Conservation (phyloP, 2,113 vertebrate species). For the Phrynocephalus versicolor region DNA sequence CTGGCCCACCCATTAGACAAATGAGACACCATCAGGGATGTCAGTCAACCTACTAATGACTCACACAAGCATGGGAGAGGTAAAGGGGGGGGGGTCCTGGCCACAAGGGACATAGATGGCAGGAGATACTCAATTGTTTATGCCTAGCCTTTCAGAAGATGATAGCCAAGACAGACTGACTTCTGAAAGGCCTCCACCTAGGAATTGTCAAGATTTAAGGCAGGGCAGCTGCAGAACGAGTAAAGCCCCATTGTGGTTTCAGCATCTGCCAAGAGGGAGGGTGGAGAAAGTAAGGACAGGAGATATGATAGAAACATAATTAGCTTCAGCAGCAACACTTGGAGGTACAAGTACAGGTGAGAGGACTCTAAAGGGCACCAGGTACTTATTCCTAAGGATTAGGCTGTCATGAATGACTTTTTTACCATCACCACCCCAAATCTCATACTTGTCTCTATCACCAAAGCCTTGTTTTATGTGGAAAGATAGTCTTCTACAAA, state of each 20-base stretch:
- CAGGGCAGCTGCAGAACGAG: background rate
- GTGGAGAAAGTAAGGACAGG: background rate
- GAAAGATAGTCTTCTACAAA: background rate
- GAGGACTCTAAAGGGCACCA: background rate
- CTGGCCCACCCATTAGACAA: background rate
- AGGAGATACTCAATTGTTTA: background rate
- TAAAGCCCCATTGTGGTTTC: conserved; percentile 18
- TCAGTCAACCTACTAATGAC: background rate
- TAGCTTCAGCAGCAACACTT: background rate
- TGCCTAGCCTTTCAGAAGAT: background rate
- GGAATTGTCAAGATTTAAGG: conserved; percentile 1
- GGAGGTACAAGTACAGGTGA: background rate
- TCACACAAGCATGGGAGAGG: background rate
- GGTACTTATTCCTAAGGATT: too few relatives aligned
- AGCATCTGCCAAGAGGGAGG: conserved; percentile 5
- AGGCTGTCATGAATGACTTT: background rate
- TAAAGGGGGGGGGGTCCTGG: background rate
- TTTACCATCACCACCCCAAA: too few relatives aligned
- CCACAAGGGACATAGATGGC: background rate
- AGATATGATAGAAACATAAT: background rate
- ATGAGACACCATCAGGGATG: background rate
- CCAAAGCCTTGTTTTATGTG: background rate
- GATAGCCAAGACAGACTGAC: background rate
- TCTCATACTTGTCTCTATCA: background rate
- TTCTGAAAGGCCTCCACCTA: background rate